These are phyloP conservation scores for Ashinkailepas kermadecensis DNA, from an alignment of 2,888 invertebrate species.

Conservation along the genomic window DNA sequence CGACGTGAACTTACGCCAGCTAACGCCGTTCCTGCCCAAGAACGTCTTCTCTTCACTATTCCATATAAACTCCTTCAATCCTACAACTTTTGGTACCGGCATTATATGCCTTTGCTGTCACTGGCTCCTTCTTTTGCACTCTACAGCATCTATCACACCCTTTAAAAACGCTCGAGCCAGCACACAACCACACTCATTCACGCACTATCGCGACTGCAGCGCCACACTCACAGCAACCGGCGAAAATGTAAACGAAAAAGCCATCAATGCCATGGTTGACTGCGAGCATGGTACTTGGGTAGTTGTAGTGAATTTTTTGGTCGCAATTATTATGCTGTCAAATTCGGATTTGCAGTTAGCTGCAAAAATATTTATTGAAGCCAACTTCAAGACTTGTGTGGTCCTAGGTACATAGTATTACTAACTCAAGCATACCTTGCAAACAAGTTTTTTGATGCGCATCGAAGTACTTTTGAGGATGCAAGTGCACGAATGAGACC, in stretches of 20 bases:
- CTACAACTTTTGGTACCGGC: constrained; percentile 14
- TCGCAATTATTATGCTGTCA: no score
- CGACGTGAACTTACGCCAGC: constrained; percentile 73
- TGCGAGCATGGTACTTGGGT: background rate
- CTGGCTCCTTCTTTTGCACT: background rate
- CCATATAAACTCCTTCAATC: constrained; percentile 59
- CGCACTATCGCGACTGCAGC: background rate
- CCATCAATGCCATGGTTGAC: background rate
- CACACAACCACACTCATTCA: background rate
- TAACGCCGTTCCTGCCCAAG: constrained; percentile 80
- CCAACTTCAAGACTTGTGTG: no score
- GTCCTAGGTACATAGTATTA: no score
- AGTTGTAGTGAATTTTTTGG: no score
- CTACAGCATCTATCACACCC: background rate
- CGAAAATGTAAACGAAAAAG: background rate
- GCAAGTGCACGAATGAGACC: no score
- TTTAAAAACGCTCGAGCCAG: background rate
- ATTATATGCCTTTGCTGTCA: background rate
- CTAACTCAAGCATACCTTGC: no score
- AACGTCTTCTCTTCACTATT: constrained; percentile 87
- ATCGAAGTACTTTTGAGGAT: no score
- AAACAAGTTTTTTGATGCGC: no score
- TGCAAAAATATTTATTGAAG: no score
- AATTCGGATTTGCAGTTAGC: no score
- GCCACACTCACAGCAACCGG: background rate